Conservation (phyloP, 2,797 vertebrate species). For the Arremon brunneinucha region DNA sequence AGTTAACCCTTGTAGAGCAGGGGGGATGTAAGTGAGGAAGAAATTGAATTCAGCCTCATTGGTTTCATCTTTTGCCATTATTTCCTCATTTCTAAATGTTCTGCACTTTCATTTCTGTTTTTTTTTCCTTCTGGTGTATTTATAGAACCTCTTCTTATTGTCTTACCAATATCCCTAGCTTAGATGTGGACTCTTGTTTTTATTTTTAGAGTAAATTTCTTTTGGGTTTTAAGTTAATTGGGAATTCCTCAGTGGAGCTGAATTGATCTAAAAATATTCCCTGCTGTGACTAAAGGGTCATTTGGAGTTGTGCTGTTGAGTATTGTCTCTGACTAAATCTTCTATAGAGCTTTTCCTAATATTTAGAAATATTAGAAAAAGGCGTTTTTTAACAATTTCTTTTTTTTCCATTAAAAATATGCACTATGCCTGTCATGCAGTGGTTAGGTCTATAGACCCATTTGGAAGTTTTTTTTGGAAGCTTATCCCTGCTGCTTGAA, state of each 20-base stretch:
- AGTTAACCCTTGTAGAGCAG: background rate
- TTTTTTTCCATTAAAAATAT: background rate
- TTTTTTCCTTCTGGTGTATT: background rate
- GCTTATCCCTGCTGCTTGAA: background rate
- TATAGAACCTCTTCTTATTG: background rate
- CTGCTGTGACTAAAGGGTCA: background rate
- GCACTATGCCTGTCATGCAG: background rate
- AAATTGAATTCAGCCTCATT: background rate
- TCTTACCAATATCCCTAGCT: background rate
- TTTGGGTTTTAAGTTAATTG: background rate
- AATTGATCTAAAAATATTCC: background rate
- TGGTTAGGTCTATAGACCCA: background rate
- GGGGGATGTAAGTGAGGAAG: background rate
- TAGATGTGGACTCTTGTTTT: background rate
- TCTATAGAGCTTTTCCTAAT: background rate
- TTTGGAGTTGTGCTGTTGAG: background rate
- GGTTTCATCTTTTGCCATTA: background rate
- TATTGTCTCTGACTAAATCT: background rate
- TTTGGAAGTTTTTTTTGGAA: background rate
- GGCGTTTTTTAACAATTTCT: background rate
- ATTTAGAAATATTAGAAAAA: background rate
- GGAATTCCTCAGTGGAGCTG: background rate
- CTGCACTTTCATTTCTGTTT: background rate
- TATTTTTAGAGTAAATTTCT: background rate
- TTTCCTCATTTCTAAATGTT: background rate